Evolutionary conservation across 2,888 invertebrate species (phyloP), one percentile per base, ranked within the genome.

Genomic region (Melieria picta): DNA sequence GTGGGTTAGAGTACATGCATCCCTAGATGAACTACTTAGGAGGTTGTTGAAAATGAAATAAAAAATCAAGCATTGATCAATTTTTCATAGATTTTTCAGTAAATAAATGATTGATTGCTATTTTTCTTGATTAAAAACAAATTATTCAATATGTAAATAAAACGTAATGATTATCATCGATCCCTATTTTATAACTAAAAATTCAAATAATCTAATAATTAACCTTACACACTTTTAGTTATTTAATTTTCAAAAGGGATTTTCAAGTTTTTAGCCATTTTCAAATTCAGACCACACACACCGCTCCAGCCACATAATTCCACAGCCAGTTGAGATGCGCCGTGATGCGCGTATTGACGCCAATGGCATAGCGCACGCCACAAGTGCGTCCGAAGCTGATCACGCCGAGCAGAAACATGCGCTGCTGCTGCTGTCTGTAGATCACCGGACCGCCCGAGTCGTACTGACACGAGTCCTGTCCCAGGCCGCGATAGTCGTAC

Each of bases 401-500:
- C 11, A 90, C 78, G 7, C 90, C 91, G 1, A 89, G 69, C 1
- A 89, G 76, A 56, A 86, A 86, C 65, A 88, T 76, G 67, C 88
- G 83, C 71, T 74, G 71, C 73, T 85, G 82, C 72, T 74, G 70
- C 74, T 86, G 82, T 82, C 89, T 89, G 4, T 75, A 45, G 2
- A 89, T 76, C 5, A 89, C 79, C 0, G 90, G 90, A 0, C 90
- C 90, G 1, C 90, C 90, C 0, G 89, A 88, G 76, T 89, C 89
- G 72, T 82, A 80, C 70, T 84, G 89, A 72, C 90, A 90, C 0
- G 89, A 82, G 76, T 90, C 90, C 66, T 81, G 81, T 0, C 83
- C 83, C 61, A 75, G 55, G 2, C 83, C 83, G 3, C 68, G 61
- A 9, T 74, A 72, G 63, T 84, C 83, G 58, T 81, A 83, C 10